Conservation (phyloP, 2,113 vertebrate genomes). For the Ancistrus triradiatus region DNA sequence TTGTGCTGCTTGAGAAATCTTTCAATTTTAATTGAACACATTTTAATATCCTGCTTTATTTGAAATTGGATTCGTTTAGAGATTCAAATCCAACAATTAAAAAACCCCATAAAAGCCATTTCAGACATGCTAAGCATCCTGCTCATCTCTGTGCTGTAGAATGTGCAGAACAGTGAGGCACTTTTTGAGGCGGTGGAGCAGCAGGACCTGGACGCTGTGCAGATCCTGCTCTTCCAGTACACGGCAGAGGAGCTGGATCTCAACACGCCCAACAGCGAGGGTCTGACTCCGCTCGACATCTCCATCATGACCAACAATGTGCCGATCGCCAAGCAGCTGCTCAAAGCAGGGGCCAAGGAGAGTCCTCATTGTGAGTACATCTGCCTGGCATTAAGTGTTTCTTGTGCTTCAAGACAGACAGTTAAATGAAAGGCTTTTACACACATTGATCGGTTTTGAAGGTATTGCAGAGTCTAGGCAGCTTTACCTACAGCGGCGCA, state of each 20-base stretch:
- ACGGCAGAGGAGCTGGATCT: conserved; percentile 87
- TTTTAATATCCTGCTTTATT: too few species aligned
- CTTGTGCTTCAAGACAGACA: too few species aligned
- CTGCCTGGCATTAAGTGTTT: background rate
- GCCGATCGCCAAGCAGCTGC: conserved; percentile 85
- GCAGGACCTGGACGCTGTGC: conserved; percentile 89
- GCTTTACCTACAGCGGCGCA: too few species aligned
- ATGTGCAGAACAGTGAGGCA: conserved; percentile 86
- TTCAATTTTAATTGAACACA: too few species aligned
- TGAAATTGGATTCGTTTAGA: too few species aligned
- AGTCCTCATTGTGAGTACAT: conserved; percentile 91
- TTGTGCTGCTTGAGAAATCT: too few species aligned
- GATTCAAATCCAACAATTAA: too few species aligned
- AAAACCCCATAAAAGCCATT: too few species aligned
- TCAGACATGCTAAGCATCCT: background rate
- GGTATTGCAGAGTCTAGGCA: too few species aligned
- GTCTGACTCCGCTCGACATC: conserved; percentile 87
- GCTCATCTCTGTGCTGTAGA: conserved; percentile 60
- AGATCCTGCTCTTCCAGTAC: conserved; percentile 86
- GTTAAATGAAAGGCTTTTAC: too few species aligned
- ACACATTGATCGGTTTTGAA: too few species aligned
- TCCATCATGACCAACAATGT: conserved; percentile 92
- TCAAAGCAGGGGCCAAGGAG: conserved; percentile 84
- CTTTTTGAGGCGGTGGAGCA: conserved; percentile 92
- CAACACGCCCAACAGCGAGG: conserved; percentile 89